Base-by-base conservation (phyloP, 2,797 vertebrate genomes). In the Peromyscus attwateri region DNA sequence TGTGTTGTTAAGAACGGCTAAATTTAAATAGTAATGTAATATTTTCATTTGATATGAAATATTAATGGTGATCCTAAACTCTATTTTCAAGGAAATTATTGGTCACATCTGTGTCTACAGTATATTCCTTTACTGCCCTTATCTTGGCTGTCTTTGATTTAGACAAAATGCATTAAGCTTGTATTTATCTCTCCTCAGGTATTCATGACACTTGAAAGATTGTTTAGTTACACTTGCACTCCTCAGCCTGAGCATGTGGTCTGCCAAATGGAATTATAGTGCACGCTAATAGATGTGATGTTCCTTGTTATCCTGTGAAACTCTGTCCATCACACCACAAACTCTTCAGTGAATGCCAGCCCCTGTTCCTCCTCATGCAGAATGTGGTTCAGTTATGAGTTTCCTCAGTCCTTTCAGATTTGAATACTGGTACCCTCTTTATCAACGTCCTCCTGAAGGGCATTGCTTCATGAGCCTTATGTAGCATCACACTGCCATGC, bases 11-110 rank as follows among this genome's bases (percentile, higher is more conserved):
- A 66, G 71, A 90, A 85, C 37, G 80, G 87, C n/a, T 88, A 89
- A 77, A 93, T 97, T 96, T 97, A 97, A 97, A 97, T 95, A 92
- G 95, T 34, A 93, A 95, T 93, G 89, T 71, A 76, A 94, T 91
- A 92, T 93, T 97, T 96, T 96, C 94, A 91, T 93, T 90, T 60
- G 94, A 21, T 88, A 97, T 97, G 92, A 97, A 97, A 98, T 96
- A 98, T 98, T 97, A 90, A 98, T 96, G 64, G 64, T 46, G 55
- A 88, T 92, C 76, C 93, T 85, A 85, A 97, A 93, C 92, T 92
- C 25, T 75, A 91, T 95, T 97, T 96, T 95, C 91, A 73, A 96
- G 82, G 92, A 96, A 96, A 96, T 96, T 87, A 95, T 87, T 93
- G 95, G 94, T 70, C 84, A 34, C 80, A 55, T 90, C 93, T 96